Evolutionary conservation across 2,888 invertebrate species (phyloP), one percentile per base, ranked within the genome.

Genomic region (Helicoverpa assulta): DNA sequence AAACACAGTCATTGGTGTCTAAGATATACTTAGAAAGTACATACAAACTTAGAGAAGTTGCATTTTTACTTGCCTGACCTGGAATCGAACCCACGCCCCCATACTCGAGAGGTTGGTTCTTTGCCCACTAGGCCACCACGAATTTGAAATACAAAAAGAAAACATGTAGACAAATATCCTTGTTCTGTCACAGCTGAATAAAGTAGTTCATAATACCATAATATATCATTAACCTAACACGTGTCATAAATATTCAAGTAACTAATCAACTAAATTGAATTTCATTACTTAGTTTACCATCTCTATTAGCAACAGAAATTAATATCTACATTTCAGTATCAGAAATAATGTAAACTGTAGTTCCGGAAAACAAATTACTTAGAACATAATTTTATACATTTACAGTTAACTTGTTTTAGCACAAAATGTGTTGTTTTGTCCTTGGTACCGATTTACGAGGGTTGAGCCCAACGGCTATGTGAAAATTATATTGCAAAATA

Each of bases 361-460:
- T 75, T 60, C 50, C 16, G 65, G 61, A 58, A 62, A 81, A 84
- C 84, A 77, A 81, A 82, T 79, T 73, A 82, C 77, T 75, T 80
- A 75, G 78, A 80, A 81, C 82, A 85, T 84, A 88, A 85, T 88
- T 89, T 85, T 77, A 73, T 79, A 86, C 84, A 86, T 86, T 84
- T 77, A 72, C 61, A 80, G 82, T 75, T 81, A 71, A 88, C 83
- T 83, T 81, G 81, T 85, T 86, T 83, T 76, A 80, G 80, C 78
- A 76, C 76, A 71, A 84, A 88, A 85, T 83, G 81, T 86, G 85
- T 85, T 86, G 86, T 87, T 89, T 85, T 85, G 87, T 84, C 88
- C 86, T 88, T 83, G 80, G 72, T 59, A 65, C 75, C 82, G 81
- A 89, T 88, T 88, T 88, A 89, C 85, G 88, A 87, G 85, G 87